Evolutionary conservation across 2,113 vertebrate species (phyloP).

Genomic region (Lutjanus erythropterus): DNA sequence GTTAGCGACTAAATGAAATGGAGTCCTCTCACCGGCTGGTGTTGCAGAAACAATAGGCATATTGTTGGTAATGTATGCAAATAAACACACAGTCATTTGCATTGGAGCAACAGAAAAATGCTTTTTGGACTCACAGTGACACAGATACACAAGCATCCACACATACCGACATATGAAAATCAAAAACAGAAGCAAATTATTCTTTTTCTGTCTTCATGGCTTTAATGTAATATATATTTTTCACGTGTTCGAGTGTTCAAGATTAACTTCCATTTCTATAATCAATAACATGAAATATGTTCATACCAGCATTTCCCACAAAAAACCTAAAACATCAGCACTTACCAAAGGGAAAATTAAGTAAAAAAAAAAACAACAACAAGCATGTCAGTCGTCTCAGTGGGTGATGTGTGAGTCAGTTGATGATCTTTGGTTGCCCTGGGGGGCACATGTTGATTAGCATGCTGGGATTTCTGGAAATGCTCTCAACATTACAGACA

Average conservation of each 20-base stretch:
- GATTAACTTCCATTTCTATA: no score
- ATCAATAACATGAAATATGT: no score
- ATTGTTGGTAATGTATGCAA: conserved; percentile 53
- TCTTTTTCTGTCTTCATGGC: neutral
- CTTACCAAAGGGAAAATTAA: neutral
- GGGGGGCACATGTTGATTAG: conserved; percentile 50
- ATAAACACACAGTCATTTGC: conserved; percentile 40
- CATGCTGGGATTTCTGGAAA: conserved; percentile 36
- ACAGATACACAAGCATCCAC: neutral
- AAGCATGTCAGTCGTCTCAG: conserved; percentile 35
- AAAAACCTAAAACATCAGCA: neutral
- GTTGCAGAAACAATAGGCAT: conserved; percentile 33
- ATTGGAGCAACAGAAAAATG: neutral
- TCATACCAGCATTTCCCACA: no score
- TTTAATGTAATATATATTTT: neutral
- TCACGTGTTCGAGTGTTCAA: no score
- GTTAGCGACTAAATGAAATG: conserved; percentile 8
- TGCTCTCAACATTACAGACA: neutral
- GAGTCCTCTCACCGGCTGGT: conserved; percentile 21
- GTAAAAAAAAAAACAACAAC: neutral
- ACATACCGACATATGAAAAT: neutral
- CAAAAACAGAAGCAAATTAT: neutral
- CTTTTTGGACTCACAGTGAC: conserved; percentile 13
- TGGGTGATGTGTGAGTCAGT: conserved; percentile 51
- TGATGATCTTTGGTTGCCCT: conserved; percentile 48